phyloP scores from a whole-genome alignment of 2,113 vertebrate species.

The Cettia cetti region DNA sequence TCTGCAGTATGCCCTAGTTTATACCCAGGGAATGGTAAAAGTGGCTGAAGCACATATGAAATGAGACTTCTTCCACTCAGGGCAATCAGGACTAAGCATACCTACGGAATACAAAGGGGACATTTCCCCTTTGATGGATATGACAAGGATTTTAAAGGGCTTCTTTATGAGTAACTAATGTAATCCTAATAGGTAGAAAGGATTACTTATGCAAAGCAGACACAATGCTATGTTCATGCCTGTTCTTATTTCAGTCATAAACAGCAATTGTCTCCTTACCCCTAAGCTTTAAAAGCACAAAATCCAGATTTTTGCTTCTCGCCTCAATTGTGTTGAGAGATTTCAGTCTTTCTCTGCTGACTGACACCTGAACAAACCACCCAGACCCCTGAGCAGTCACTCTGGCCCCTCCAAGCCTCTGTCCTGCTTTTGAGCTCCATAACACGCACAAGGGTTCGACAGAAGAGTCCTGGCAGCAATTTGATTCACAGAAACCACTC shows the following conservation, averaged over 20 bases:
- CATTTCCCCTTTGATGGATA: not conserved
- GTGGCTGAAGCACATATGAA: not conserved
- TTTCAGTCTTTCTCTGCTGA: not conserved
- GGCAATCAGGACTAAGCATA: not conserved
- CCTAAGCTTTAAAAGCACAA: not conserved
- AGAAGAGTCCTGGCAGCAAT: not conserved
- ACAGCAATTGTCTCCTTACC: not conserved
- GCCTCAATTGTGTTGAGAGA: not conserved
- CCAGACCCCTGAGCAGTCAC: not conserved
- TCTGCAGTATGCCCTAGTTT: not conserved
- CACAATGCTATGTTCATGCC: not conserved
- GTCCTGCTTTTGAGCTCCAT: fast-evolving
- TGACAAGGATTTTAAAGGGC: not conserved
- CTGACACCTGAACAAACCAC: not conserved
- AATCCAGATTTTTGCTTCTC: not conserved
- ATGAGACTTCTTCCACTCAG: not conserved
- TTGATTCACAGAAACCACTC: not conserved
- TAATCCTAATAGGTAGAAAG: not conserved
- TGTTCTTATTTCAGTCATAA: not conserved
- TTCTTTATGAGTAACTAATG: not conserved
- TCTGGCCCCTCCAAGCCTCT: not conserved
- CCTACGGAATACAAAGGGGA: not conserved
- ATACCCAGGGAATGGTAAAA: not conserved
- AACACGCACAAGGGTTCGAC: fast-evolving
- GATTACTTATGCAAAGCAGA: not conserved